phyloP scores from a whole-genome alignment of 2,888 invertebrate genomes.

The Phaonia tiefii region DNA sequence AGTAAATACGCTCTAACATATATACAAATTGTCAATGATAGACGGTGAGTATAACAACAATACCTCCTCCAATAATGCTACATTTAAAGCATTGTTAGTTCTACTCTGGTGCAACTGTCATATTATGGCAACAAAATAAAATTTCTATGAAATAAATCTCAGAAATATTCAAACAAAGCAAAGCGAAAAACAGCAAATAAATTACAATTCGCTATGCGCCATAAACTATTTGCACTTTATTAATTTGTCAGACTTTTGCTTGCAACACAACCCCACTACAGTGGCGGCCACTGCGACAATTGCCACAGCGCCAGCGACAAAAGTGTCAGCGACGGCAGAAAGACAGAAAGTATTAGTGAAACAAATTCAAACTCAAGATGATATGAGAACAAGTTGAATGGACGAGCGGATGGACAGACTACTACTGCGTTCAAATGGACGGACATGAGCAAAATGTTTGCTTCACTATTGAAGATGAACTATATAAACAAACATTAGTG shows the following conservation, averaged over 20 bases:
- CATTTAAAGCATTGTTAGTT: slow-evolving; percentile 59
- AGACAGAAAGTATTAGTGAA: slow-evolving; percentile 14
- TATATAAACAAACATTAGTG: slow-evolving; percentile 17
- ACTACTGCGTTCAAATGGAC: neutral
- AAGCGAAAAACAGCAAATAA: slow-evolving; percentile 51
- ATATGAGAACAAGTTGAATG: slow-evolving; percentile 3
- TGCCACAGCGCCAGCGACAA: neutral
- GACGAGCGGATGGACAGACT: neutral
- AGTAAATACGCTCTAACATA: too few species aligned
- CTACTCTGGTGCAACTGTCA: slow-evolving; percentile 54
- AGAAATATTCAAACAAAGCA: slow-evolving; percentile 29
- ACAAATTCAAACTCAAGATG: neutral
- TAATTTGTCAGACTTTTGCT: slow-evolving; percentile 62
- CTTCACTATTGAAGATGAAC: slow-evolving; percentile 33
- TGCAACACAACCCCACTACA: slow-evolving; percentile 22
- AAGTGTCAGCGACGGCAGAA: slow-evolving; percentile 1
- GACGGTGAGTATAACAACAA: neutral
- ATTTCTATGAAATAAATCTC: slow-evolving; percentile 44
- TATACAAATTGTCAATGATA: too few species aligned
- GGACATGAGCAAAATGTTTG: slow-evolving; percentile 32
- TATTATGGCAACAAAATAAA: slow-evolving; percentile 36
- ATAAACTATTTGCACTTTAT: slow-evolving; percentile 67
- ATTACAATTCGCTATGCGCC: slow-evolving; percentile 62
- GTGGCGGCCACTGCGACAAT: neutral
- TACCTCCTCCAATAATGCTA: neutral